Conservation (phyloP, 2,888 invertebrate genomes). For the Augochlorella aurata region DNA sequence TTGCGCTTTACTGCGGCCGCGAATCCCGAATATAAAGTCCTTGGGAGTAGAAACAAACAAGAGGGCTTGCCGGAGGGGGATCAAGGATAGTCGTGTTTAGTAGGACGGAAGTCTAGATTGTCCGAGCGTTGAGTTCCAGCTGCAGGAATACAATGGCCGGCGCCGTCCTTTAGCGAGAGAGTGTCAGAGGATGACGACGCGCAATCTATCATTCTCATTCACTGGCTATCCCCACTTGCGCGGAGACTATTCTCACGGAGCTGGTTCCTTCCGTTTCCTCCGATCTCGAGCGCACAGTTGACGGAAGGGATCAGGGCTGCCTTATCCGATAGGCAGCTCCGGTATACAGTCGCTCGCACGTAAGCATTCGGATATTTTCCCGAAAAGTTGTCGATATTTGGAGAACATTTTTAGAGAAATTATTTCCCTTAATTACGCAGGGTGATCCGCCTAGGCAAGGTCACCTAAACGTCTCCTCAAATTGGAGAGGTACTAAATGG, state of each 20-base stretch:
- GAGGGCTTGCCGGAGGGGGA: neutral
- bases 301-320: slow-evolving; percentile 59
- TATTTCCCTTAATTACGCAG: too few species aligned
- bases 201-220: slow-evolving; percentile 74
- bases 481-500: too few species aligned
- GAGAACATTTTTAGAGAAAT: too few species aligned
- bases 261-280: slow-evolving; percentile 27
- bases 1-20: slow-evolving; percentile 13
- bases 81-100: slow-evolving; percentile 45
- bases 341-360: neutral
- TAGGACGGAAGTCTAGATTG: slow-evolving; percentile 57
- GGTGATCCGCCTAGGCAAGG: too few species aligned
- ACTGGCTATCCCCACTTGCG: slow-evolving; percentile 40
- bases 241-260: slow-evolving; percentile 12
- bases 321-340: neutral
- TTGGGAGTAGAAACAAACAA: slow-evolving; percentile 16
- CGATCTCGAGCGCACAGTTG: slow-evolving; percentile 44
- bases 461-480: too few species aligned
- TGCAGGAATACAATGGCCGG: slow-evolving; percentile 51
- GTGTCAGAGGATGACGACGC: slow-evolving; percentile 65
- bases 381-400: too few species aligned
- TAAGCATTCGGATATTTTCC: too few species aligned
- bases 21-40: slow-evolving; percentile 5
- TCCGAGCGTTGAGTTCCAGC: slow-evolving; percentile 52
- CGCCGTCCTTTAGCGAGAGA: slow-evolving; percentile 54